Conservation (phyloP, 2,888 invertebrate species). For the Eupithecia dodoneata region DNA sequence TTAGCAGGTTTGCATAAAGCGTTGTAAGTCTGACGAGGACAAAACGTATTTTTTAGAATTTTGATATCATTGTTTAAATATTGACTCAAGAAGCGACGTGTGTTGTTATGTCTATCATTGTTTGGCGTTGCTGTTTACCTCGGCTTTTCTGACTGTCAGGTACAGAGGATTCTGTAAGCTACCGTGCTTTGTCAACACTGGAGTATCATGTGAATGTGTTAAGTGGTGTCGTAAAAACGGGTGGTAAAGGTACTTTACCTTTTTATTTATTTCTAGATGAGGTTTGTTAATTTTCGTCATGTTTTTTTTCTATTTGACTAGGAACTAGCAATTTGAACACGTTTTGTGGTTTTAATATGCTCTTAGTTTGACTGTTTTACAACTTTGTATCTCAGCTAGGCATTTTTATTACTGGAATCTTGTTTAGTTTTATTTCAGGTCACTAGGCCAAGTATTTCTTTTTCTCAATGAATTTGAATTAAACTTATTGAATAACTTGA, state of each 20-base stretch:
- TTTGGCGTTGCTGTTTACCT: conserved; percentile 52
- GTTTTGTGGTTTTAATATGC: neutral
- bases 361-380: neutral
- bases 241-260: neutral
- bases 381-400: neutral
- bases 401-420: neutral
- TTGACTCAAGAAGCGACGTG: conserved; percentile 52
- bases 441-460: conserved; percentile 12
- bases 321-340: neutral
- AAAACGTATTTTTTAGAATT: conserved; percentile 18
- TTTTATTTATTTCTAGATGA: neutral
- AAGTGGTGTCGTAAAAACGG: neutral
- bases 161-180: conserved; percentile 59
- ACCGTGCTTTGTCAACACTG: conserved; percentile 53
- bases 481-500: neutral
- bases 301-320: neutral
- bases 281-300: neutral
- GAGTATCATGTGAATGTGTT: neutral
- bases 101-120: conserved; percentile 52
- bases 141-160: conserved; percentile 48
- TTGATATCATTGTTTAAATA: conserved; percentile 47
- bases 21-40: neutral
- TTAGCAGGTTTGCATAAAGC: neutral
- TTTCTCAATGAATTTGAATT: conserved; percentile 6
- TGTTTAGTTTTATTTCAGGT: conserved; percentile 1